Percentiles rank a stretch among this genome's conserved stretches.
Conservation (phyloP, 2,113 vertebrate species). For the Xerus inauris region DNA sequence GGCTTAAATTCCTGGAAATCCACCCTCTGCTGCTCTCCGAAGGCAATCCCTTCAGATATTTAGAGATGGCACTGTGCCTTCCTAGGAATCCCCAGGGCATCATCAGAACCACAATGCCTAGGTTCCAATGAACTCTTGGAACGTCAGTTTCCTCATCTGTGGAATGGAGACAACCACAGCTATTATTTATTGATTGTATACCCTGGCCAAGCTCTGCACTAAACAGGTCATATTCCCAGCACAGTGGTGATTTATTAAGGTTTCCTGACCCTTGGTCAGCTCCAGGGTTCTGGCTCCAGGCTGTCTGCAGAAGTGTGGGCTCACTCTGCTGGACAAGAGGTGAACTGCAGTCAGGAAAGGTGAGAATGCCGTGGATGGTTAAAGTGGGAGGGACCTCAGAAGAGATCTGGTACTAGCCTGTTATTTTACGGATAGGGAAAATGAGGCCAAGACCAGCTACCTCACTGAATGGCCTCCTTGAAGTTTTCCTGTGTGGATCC, state of each 20-base stretch:
- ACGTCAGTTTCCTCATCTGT: not conserved
- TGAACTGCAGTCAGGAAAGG: not conserved
- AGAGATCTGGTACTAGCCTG: not conserved
- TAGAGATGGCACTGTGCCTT: not conserved
- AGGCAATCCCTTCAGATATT: not conserved
- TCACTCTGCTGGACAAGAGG: slow-evolving; percentile 45
- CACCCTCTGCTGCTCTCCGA: not conserved
- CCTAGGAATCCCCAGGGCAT: too few species aligned
- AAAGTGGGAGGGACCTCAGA: not conserved
- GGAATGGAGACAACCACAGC: not conserved
- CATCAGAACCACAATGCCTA: not conserved
- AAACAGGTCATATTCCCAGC: accelerated
- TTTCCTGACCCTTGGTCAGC: not conserved
- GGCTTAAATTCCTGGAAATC: not conserved
- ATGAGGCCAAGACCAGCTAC: not conserved
- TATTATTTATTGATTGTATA: accelerated
- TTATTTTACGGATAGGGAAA: not conserved
- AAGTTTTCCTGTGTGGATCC: not conserved
- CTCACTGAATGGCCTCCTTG: not conserved
- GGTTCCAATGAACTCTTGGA: not conserved
- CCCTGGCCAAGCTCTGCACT: not conserved
- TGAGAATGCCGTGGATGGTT: accelerated
- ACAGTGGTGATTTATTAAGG: not conserved
- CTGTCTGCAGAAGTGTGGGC: not conserved
- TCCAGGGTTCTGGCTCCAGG: accelerated